Evolutionary conservation across 1,140 invertebrate species (phyloP).

Genomic region (Pseudomyrmex dendroicus): DNA sequence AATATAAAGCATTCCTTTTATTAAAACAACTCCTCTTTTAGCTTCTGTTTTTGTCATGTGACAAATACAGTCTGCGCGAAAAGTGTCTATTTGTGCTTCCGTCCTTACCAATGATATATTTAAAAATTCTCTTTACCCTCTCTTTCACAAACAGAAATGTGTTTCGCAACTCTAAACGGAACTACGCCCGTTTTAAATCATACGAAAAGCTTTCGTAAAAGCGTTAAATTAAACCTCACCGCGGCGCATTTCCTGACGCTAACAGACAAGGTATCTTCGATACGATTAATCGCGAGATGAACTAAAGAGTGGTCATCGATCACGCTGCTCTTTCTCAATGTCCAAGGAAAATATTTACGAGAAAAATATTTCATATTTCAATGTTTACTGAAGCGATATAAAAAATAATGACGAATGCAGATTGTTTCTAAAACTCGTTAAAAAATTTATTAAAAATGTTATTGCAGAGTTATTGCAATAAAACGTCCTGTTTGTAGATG

Average conservation of each 20-base stretch:
- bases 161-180: not conserved
- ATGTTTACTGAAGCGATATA: not conserved
- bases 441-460: not conserved
- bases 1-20: not conserved
- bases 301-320: not conserved
- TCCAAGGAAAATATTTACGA: conserved; percentile 14
- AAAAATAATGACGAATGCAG: not conserved
- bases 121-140: conserved; percentile 40
- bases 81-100: not conserved
- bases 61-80: not conserved
- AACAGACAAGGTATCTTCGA: not conserved
- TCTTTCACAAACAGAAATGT: not conserved
- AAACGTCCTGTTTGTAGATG: not conserved
- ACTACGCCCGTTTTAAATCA: not conserved
- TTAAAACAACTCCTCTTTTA: not conserved
- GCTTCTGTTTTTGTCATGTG: not conserved
- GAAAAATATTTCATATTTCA: not conserved
- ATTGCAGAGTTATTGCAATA: not conserved
- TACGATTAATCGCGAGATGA: conserved; percentile 4
- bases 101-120: not conserved
- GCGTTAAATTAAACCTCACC: conserved; percentile 3
- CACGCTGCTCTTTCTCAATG: not conserved
- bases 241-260: not conserved
- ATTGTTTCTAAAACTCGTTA: conserved; percentile 28
- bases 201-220: not conserved